phyloP scores from a whole-genome alignment of 1,140 invertebrate species.

The Drosophila kanapiae region DNA sequence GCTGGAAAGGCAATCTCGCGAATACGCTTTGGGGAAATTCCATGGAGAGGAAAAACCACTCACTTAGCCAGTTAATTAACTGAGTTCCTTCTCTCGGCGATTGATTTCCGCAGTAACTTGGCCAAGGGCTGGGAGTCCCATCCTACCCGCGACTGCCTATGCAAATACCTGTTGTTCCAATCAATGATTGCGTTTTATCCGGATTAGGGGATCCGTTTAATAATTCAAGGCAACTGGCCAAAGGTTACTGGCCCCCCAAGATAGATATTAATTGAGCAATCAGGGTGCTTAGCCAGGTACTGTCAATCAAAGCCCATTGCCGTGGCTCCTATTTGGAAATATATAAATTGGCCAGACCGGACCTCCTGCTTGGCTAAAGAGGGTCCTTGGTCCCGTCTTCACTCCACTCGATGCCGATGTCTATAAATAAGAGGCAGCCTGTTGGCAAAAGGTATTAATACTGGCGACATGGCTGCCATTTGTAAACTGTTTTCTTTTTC shows the following conservation, averaged over 20 bases:
- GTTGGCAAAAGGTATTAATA: constrained; percentile 46
- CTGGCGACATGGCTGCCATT: constrained; percentile 41
- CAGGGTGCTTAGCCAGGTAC: constrained; percentile 22
- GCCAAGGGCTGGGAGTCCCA: not conserved
- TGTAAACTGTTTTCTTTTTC: constrained; percentile 47
- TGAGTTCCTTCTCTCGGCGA: constrained; percentile 13
- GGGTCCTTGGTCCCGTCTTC: not conserved
- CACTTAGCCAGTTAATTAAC: constrained; percentile 52
- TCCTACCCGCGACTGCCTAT: constrained; percentile 24
- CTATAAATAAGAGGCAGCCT: constrained; percentile 31
- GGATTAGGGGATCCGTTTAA: constrained; percentile 9
- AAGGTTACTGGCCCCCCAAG: not conserved
- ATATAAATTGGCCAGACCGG: constrained; percentile 1
- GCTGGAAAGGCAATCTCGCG: constrained; percentile 11
- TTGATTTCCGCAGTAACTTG: constrained; percentile 10
- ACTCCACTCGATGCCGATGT: not conserved
- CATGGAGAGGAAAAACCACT: constrained; percentile 32
- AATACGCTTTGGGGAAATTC: constrained; percentile 16
- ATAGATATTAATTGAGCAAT: constrained; percentile 49
- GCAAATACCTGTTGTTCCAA: constrained; percentile 32
- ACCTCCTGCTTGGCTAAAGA: not conserved
- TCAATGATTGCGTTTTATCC: constrained; percentile 11
- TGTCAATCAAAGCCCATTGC: constrained; percentile 21
- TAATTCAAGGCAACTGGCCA: constrained; percentile 27
- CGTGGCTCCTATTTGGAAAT: constrained; percentile 1